Percentiles rank a stretch among this genome's conserved stretches.
Evolutionary conservation across 2,113 vertebrate genomes (phyloP).

Genomic region (Dromas ardeola): DNA sequence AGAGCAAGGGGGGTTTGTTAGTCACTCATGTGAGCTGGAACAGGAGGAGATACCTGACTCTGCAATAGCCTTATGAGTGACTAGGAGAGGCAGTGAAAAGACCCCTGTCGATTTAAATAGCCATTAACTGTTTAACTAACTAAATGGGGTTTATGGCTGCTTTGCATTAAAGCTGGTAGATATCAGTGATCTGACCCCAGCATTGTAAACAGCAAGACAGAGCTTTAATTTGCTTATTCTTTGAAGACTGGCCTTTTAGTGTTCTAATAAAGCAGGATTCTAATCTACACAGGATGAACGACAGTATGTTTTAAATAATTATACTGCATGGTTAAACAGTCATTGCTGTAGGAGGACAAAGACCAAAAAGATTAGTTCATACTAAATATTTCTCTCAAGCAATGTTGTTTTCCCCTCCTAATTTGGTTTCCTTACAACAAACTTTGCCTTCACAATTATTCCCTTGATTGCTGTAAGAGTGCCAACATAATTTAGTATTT

Average conservation of each 20-base stretch:
- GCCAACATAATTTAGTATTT: conserved; percentile 60
- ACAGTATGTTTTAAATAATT: conserved; percentile 46
- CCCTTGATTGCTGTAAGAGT: conserved; percentile 49
- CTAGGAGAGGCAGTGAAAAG: not conserved
- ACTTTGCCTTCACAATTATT: conserved; percentile 53
- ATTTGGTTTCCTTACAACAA: conserved; percentile 65
- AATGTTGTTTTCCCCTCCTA: conserved; percentile 12
- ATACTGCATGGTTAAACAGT: conserved; percentile 14
- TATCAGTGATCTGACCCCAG: conserved; percentile 5
- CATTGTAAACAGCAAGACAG: conserved; percentile 32
- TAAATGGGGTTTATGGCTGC: not conserved
- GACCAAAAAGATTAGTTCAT: conserved; percentile 42
- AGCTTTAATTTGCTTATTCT: conserved; percentile 43
- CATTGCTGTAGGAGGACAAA: conserved; percentile 17
- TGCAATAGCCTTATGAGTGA: not conserved
- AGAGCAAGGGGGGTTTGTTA: not conserved
- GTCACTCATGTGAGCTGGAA: not conserved
- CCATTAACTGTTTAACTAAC: not conserved
- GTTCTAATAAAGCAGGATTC: conserved; percentile 15
- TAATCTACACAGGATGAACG: conserved; percentile 30
- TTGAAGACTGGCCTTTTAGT: conserved; percentile 37
- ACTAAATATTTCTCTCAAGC: conserved; percentile 50
- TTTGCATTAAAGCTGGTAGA: not conserved
- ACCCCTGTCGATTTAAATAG: not conserved
- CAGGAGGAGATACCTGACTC: not conserved